Base-by-base conservation (phyloP, 2,888 invertebrate genomes). In the Melikaiella ostensackeni region DNA sequence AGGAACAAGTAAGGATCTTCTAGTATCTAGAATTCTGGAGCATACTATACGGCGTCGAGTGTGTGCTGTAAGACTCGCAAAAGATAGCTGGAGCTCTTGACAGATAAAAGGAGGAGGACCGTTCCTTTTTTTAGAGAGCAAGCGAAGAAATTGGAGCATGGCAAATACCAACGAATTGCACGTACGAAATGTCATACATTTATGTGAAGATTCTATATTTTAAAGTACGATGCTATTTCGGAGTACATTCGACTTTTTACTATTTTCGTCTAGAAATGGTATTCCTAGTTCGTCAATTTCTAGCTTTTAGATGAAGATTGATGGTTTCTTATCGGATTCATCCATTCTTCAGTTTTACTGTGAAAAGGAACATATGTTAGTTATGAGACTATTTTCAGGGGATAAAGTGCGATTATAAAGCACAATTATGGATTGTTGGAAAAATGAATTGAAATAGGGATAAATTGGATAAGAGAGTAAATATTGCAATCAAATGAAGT, bases 1-100 rank as follows among this genome's bases (percentile, higher is more conserved):
- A 77, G 81, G 82, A 80, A 80, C 79, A 77, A 80, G 80, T 82
- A 76, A 75, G 83, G 83, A 87, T 87, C 86, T 87, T 84, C 83
- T 82, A 86, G 89, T 90, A 89, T 88, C 88, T 90, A 89, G 88
- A 90, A 91, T 90, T 90, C 89, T 90, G 85, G 88, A 90, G 88
- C 89, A 88, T 84, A 84, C 83, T 83, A 85, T 83, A 76, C 63
- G 77, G 77, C 75, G 82, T 87, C 83, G 83, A 89, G 90, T 89
- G 87, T 88, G 88, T 89, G 86, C 85, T 86, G 83, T 86, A 85
- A 85, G 86, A 84, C 89, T 89, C 84, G 86, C 85, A 84, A 87
- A 88, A 90, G 88, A 90, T 89, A 89, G 90, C 90, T 89, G 88
- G 88, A 85, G 82, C 86, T 86, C 89, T 89, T 84, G 77, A 87